Evolutionary conservation across 2,113 vertebrate genomes (phyloP).

Genomic region (Arenaria interpres): DNA sequence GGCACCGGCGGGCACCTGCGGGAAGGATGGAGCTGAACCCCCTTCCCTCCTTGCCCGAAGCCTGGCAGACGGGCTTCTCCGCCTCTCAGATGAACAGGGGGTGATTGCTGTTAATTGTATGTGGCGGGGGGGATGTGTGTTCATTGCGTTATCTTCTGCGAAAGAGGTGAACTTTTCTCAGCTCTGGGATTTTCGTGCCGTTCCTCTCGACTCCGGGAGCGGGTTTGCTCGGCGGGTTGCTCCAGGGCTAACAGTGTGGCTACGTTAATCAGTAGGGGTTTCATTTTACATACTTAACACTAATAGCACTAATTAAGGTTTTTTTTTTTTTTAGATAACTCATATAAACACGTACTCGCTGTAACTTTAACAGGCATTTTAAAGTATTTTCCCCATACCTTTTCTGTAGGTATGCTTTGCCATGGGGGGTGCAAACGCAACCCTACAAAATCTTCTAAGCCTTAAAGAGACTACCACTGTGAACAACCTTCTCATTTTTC

Average conservation of each 20-base stretch:
- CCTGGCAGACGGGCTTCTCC: neutral
- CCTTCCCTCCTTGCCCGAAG: neutral
- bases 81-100: neutral
- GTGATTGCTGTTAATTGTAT: neutral
- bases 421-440: neutral
- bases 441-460: neutral
- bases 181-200: neutral
- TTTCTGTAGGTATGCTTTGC: neutral
- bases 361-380: neutral
- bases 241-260: neutral
- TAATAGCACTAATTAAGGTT: neutral
- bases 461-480: neutral
- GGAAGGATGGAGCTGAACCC: neutral
- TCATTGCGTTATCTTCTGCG: neutral
- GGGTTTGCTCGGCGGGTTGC: neutral
- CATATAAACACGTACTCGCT: neutral
- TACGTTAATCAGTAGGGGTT: neutral
- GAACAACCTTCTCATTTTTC: neutral
- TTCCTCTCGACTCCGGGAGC: neutral
- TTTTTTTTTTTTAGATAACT: neutral
- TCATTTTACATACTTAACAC: neutral
- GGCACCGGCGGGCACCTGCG: neutral
- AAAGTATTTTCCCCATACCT: neutral
- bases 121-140: neutral
- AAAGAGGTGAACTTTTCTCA: neutral